These are phyloP conservation scores for Phragmatobia fuliginosa DNA, from an alignment of 2,888 invertebrate genomes.

Conservation along the genomic window DNA sequence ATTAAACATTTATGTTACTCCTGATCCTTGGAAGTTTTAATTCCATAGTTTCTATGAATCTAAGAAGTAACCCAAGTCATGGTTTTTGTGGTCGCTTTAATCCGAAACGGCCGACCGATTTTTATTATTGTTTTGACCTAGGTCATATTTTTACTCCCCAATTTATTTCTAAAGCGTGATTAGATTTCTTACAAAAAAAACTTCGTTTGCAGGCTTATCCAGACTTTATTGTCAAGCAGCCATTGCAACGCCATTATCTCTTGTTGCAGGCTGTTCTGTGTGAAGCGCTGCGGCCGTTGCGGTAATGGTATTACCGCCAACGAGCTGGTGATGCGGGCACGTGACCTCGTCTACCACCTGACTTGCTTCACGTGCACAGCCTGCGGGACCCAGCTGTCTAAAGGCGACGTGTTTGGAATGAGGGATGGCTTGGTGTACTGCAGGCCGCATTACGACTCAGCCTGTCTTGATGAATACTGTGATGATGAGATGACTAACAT, in stretches of 20 bases:
- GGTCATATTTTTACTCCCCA: background rate
- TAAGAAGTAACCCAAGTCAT: background rate
- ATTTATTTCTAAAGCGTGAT: background rate
- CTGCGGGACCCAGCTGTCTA: slow-evolving; percentile 93
- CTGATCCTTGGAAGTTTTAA: background rate
- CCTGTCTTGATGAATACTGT: slow-evolving; percentile 88
- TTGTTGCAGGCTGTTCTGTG: slow-evolving; percentile 93
- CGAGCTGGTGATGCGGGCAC: slow-evolving; percentile 96
- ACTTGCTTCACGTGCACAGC: slow-evolving; percentile 96
- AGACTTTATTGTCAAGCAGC: slow-evolving; percentile 4
- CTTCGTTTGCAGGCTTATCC: no score
- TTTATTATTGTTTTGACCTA: no score
- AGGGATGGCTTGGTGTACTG: slow-evolving; percentile 92
- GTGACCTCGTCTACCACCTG: slow-evolving; percentile 95
- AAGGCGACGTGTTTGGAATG: slow-evolving; percentile 97
- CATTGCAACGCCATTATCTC: slow-evolving; percentile 6
- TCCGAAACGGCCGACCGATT: no score
- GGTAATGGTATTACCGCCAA: slow-evolving; percentile 94
- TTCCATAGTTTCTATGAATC: background rate
- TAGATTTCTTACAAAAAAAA: no score
- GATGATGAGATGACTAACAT: slow-evolving; percentile 86
- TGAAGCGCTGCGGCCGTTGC: slow-evolving; percentile 94
- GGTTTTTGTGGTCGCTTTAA: no score
- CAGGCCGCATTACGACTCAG: slow-evolving; percentile 85
- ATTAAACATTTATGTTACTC: no score